Percentiles rank a stretch among this genome's conserved stretches.
Evolutionary conservation across 2,113 vertebrate species (phyloP).

Genomic region (Nothobranchius furzeri): DNA sequence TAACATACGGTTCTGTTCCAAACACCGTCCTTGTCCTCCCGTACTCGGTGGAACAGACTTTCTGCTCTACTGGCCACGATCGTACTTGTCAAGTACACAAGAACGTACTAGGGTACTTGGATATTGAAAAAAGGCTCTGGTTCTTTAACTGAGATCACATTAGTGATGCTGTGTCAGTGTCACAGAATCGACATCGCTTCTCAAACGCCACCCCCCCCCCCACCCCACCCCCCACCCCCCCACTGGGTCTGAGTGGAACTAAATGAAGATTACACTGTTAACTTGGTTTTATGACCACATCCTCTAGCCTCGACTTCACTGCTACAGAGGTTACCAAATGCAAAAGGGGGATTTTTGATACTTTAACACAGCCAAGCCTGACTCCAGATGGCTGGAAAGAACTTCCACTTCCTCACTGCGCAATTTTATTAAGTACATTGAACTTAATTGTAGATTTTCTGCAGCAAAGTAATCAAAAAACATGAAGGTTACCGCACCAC

Average conservation of each 20-base stretch:
- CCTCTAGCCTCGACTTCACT: constrained; percentile 30
- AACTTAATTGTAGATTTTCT: background rate
- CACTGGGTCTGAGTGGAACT: constrained; percentile 23
- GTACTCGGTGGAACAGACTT: no score
- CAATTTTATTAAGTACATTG: background rate
- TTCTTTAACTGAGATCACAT: background rate
- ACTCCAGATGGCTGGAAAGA: constrained; percentile 13
- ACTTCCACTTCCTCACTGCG: background rate
- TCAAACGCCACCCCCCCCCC: background rate
- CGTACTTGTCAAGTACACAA: no score
- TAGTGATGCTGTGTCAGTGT: constrained; percentile 23
- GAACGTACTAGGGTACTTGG: no score
- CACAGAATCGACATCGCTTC: constrained; percentile 10
- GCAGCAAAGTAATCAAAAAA: background rate
- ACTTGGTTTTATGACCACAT: constrained; percentile 48
- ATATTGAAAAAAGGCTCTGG: background rate
- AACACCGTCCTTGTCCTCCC: no score
- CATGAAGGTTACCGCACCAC: background rate
- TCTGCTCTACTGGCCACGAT: no score
- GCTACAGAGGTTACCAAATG: constrained; percentile 43
- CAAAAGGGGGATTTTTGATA: constrained; percentile 41
- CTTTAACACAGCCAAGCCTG: constrained; percentile 21
- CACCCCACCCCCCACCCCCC: no score
- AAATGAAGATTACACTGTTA: constrained; percentile 58
- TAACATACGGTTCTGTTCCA: no score